These are phyloP conservation scores for Alauda arvensis DNA, from an alignment of 2,797 vertebrate species.

Conservation along the genomic window DNA sequence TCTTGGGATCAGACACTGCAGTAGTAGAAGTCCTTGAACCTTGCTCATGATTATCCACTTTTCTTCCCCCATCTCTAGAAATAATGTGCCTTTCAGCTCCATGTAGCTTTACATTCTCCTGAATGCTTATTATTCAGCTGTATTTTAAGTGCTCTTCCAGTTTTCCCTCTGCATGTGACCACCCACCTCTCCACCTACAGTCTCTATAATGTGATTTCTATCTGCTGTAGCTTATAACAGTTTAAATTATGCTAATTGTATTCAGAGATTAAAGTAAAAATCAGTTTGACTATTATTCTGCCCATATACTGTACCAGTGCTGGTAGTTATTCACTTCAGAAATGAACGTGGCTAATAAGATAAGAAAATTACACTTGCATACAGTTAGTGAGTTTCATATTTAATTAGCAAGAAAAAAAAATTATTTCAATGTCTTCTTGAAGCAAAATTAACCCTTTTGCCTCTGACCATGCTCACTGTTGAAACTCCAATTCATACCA, in stretches of 20 bases:
- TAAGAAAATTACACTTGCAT: conserved; percentile 71
- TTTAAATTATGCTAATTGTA: conserved; percentile 76
- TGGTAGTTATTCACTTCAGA: conserved; percentile 71
- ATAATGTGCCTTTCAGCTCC: conserved; percentile 36
- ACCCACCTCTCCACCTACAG: conserved; percentile 74
- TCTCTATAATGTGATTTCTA: conserved; percentile 73
- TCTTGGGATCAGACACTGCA: background rate
- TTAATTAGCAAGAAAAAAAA: conserved; percentile 61
- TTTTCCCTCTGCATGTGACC: conserved; percentile 67
- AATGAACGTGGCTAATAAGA: conserved; percentile 71
- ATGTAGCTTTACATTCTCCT: conserved; percentile 34
- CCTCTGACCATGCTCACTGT: background rate
- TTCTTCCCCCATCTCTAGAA: background rate
- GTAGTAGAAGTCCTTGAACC: conserved; percentile 19
- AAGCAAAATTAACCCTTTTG: conserved; percentile 50
- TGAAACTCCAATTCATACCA: background rate
- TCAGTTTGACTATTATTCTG: conserved; percentile 68
- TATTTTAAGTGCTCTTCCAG: conserved; percentile 69
- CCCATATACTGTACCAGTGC: conserved; percentile 53
- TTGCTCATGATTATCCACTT: conserved; percentile 4
- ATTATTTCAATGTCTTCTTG: conserved; percentile 40
- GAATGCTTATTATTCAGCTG: conserved; percentile 64
- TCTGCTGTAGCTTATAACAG: conserved; percentile 69
- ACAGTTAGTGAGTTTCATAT: conserved; percentile 61
- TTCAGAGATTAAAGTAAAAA: conserved; percentile 72